Conservation (phyloP, 2,888 invertebrate genomes). For the Lycocerus yunnanus region DNA sequence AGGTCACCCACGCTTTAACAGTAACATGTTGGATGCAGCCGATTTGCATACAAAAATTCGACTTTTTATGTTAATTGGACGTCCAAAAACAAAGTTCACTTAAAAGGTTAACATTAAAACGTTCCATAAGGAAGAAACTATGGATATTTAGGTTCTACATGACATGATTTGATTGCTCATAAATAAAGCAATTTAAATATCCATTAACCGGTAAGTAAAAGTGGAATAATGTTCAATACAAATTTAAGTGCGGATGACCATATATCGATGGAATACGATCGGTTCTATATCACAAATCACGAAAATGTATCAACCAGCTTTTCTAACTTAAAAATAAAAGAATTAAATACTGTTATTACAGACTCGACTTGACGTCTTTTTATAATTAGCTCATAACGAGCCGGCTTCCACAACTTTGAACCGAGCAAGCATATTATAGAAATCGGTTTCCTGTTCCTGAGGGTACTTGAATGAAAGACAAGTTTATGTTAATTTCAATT, state of each 20-base stretch:
- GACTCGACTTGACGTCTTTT: not conserved
- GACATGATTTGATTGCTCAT: not conserved
- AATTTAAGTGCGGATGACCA: not conserved
- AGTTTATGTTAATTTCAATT: not conserved
- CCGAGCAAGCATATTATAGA: not conserved
- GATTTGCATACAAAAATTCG: not conserved
- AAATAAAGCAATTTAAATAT: not conserved
- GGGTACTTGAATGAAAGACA: not conserved
- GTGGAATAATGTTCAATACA: not conserved
- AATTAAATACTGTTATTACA: not conserved
- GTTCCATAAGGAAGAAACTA: not conserved
- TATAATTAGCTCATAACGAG: not conserved
- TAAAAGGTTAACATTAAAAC: not conserved
- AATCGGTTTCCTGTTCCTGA: not conserved
- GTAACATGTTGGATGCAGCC: not conserved
- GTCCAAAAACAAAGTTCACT: not conserved
- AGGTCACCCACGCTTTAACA: slow-evolving; percentile 12
- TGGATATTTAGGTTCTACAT: not conserved
- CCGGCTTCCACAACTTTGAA: not conserved
- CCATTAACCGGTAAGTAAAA: not conserved
- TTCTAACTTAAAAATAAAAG: not conserved
- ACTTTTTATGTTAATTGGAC: not conserved
- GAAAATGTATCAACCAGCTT: not conserved
- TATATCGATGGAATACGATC: not conserved
- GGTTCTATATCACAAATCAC: not conserved